These are phyloP conservation scores for Drosophila nr. medialis DNA, from an alignment of 2,888 invertebrate genomes.

Conservation along the genomic window DNA sequence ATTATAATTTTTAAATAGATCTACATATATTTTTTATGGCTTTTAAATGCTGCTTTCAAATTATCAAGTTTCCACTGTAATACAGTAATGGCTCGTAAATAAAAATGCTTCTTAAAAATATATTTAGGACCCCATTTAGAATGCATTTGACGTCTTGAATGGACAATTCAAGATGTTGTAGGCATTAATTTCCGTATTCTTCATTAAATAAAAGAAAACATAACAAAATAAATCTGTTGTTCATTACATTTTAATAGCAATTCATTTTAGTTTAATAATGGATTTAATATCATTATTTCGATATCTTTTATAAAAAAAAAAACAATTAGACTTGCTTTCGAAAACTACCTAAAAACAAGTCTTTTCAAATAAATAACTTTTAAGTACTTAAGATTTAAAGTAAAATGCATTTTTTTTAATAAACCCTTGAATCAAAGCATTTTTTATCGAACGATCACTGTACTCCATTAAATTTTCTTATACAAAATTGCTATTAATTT, in stretches of 20 bases:
- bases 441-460: slow-evolving; percentile 13
- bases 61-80: neutral
- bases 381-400: neutral
- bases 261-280: neutral
- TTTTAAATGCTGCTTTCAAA: neutral
- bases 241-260: neutral
- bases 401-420: neutral
- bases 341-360: neutral
- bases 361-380: neutral
- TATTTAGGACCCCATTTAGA: neutral
- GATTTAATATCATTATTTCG: neutral
- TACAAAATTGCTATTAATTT: slow-evolving; percentile 29
- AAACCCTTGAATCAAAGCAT: neutral
- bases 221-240: neutral
- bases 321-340: neutral
- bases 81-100: neutral
- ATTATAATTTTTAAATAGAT: neutral
- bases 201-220: neutral
- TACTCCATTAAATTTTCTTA: neutral
- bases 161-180: neutral
- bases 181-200: neutral
- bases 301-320: neutral
- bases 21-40: neutral
- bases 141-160: neutral
- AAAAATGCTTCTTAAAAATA: neutral